Conservation (phyloP, 2,113 vertebrate genomes). For the Hystrix brachyura region DNA sequence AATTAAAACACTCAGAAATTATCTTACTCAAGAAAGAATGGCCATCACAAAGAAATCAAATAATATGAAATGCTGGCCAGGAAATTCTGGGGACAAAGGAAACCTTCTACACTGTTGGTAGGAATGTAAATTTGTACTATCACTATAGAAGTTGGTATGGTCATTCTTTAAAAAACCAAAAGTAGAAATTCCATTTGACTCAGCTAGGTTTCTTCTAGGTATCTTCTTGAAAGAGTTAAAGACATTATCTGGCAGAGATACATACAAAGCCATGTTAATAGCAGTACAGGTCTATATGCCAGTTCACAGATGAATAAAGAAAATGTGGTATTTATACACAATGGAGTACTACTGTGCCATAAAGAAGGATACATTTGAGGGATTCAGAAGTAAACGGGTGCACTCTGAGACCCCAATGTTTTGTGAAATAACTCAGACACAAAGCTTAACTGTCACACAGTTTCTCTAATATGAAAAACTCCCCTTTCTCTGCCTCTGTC, state of each 20-base stretch:
- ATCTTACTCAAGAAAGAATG: not conserved
- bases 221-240: not conserved
- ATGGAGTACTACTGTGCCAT: not conserved
- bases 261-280: not conserved
- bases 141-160: not conserved
- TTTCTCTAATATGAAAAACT: not conserved
- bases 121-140: not conserved
- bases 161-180: not conserved
- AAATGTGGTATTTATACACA: not conserved
- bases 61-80: not conserved
- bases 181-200: not conserved
- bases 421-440: not conserved
- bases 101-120: not conserved
- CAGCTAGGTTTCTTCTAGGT: not conserved
- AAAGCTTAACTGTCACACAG: not conserved
- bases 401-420: not conserved
- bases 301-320: not conserved
- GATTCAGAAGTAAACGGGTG: not conserved
- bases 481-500: not conserved
- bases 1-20: not conserved
- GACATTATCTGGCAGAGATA: not conserved
- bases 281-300: not conserved
- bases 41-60: not conserved
- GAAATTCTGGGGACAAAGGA: not conserved
- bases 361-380: not conserved